A percentile compares a stretch with the other conserved stretches of the same genome.
These are phyloP conservation scores for Adelosebastes latens DNA, from an alignment of 2,797 vertebrate genomes.

Conservation along the genomic window DNA sequence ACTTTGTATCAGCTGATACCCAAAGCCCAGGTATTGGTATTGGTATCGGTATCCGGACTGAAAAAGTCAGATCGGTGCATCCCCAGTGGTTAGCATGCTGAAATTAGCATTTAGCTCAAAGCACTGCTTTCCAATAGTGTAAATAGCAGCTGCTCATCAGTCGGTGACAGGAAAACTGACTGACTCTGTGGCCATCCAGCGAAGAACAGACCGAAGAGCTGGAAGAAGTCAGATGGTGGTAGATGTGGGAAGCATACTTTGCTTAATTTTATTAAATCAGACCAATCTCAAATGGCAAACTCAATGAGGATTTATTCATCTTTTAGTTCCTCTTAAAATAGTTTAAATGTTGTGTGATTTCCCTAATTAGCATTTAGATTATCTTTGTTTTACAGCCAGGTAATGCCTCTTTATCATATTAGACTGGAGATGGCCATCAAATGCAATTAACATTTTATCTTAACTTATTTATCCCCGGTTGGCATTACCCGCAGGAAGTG, in stretches of 20 bases:
- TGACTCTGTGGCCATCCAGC: constrained; percentile 4
- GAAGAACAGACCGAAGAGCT: constrained; percentile 18
- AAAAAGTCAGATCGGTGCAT: too few relatives aligned
- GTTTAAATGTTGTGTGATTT: constrained; percentile 81
- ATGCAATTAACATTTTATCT: constrained; percentile 88
- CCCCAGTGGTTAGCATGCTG: neutral
- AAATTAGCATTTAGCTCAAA: neutral
- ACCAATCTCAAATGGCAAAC: constrained; percentile 77
- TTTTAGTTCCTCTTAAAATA: constrained; percentile 79
- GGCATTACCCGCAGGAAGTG: constrained; percentile 84
- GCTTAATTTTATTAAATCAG: constrained; percentile 68
- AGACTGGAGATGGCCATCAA: constrained; percentile 85
- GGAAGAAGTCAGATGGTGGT: constrained; percentile 44
- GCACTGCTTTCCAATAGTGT: constrained; percentile 33
- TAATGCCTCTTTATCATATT: constrained; percentile 85
- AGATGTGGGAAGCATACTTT: constrained; percentile 30
- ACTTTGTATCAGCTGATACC: too few relatives aligned
- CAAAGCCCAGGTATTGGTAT: too few relatives aligned
- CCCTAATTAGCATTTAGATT: constrained; percentile 87
- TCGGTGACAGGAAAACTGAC: constrained; percentile 11
- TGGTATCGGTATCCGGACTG: too few relatives aligned
- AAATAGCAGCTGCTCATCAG: constrained; percentile 65
- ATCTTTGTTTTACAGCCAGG: constrained; percentile 83
- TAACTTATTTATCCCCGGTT: constrained; percentile 85
- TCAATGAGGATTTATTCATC: constrained; percentile 81